These are phyloP conservation scores for Aphelenchoides bicaudatus DNA, from an alignment of 2,888 invertebrate species.

Conservation along the genomic window DNA sequence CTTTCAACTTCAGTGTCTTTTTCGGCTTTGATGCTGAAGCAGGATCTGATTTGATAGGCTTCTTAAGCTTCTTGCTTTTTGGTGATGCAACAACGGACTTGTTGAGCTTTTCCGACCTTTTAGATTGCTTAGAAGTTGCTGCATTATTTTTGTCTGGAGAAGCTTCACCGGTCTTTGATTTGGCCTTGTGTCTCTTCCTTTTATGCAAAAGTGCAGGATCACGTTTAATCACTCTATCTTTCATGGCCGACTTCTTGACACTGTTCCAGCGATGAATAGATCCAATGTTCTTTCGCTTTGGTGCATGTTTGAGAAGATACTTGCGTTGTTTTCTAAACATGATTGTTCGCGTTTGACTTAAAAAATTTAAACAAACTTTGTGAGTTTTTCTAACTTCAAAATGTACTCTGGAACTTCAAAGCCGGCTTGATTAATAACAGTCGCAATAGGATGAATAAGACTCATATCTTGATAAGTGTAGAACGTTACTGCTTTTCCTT, in stretches of 20 bases:
- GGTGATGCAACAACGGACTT: too few relatives aligned
- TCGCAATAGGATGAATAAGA: slow-evolving; percentile 82
- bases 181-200: slow-evolving; percentile 16
- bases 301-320: too few relatives aligned
- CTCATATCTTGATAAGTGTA: slow-evolving; percentile 84
- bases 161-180: too few relatives aligned
- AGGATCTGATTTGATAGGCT: too few relatives aligned
- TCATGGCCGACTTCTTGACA: slow-evolving; percentile 25
- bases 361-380: slow-evolving; percentile 52
- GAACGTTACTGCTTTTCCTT: slow-evolving; percentile 84
- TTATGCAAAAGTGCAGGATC: slow-evolving; percentile 12
- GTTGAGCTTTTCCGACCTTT: too few relatives aligned
- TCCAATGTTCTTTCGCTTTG: slow-evolving; percentile 37
- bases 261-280: slow-evolving; percentile 24
- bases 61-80: too few relatives aligned
- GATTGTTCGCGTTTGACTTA: neutral
- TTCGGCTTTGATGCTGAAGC: too few relatives aligned
- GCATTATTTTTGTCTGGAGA: too few relatives aligned
- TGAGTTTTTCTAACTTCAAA: slow-evolving; percentile 66
- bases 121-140: too few relatives aligned
- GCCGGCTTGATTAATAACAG: slow-evolving; percentile 83
- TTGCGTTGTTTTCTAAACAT: too few relatives aligned
- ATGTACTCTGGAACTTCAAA: slow-evolving; percentile 88
- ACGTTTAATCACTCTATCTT: slow-evolving; percentile 12
- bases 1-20: too few relatives aligned